phyloP scores from a whole-genome alignment of 2,888 invertebrate genomes.

The Anorthoa munda region DNA sequence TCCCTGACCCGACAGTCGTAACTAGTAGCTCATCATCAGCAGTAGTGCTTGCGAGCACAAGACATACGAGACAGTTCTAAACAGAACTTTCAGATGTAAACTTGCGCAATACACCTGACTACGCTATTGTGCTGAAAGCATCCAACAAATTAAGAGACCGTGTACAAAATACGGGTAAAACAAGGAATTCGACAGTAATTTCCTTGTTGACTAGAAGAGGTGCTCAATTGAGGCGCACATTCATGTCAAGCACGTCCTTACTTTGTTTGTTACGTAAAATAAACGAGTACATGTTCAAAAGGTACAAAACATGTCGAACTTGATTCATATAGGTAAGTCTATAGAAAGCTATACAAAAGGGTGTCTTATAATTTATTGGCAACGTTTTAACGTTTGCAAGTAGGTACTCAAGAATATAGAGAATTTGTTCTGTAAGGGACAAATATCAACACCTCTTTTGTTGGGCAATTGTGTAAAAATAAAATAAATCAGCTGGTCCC shows the following conservation, averaged over 20 bases:
- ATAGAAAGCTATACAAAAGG: not conserved
- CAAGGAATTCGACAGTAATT: slow-evolving; percentile 17
- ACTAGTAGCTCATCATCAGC: no score
- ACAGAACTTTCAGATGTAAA: not conserved
- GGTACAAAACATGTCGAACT: slow-evolving; percentile 18
- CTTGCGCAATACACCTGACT: not conserved
- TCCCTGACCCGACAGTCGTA: no score
- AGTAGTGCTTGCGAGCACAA: no score
- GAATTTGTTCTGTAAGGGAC: no score
- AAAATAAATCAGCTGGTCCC: no score
- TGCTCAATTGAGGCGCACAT: slow-evolving; percentile 32
- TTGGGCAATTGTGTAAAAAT: no score
- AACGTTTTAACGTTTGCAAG: not conserved
- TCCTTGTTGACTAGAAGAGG: slow-evolving; percentile 8
- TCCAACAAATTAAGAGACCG: not conserved
- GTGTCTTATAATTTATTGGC: not conserved
- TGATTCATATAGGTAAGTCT: not conserved
- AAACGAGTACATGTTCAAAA: slow-evolving; percentile 18
- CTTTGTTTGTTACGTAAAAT: slow-evolving; percentile 24
- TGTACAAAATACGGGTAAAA: not conserved
- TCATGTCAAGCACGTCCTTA: slow-evolving; percentile 35
- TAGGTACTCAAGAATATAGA: no score
- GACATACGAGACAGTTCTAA: no score
- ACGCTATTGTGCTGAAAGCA: not conserved
- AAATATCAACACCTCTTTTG: no score